Base-by-base conservation (phyloP, 2,797 vertebrate species). In the Melopsittacus undulatus region DNA sequence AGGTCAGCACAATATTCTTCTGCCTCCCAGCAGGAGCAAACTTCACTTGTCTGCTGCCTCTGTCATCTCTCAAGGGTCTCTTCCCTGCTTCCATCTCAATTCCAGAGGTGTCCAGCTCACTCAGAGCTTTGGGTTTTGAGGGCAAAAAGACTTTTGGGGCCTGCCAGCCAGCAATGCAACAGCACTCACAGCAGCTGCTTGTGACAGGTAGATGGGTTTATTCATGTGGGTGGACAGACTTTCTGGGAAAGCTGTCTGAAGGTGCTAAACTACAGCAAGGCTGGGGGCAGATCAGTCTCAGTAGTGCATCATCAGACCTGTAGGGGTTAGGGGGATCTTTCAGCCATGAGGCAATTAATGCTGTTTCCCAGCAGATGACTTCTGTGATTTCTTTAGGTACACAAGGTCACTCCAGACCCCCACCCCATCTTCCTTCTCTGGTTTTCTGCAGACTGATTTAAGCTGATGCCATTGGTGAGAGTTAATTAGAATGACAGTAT, bases 1-100 rank as follows among this genome's bases (percentile, higher is more conserved):
- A 93, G 91, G 82, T 97, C 93, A 96, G 61, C 42, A 72, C 73
- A 59, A 54, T 0, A 0, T 87, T 89, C 42, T 88, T 32, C 68
- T 19, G 13, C 62, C 84, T 94, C 38, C 5, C 38, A 74, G 78
- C 7, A 22, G 62, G 27, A 95, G 86, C 66, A 94, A 73, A 63
- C 42, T 29, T 91, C 6, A 2, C 36, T 88, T 12, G 3, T 16
- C 22, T 7, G 2, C 81, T 56, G 32, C 16, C 61, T 83, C 78
- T 4, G 3, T 40, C 30, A 62, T 18, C 38, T 11, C 36, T 93
- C 79, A 91, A 81, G 92, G 40, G 64, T 62, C 56, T 45, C n/a
- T 69, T 82, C 36, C 27, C 22, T 80, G 38, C 15, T 59, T 68
- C 34, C 34, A 34, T 54, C 32, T 82, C 2, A 0, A 92, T 82